A percentile compares a stretch with the other conserved stretches of the same genome.
Evolutionary conservation across 2,888 invertebrate genomes (phyloP).

Genomic region (Emesis furor): DNA sequence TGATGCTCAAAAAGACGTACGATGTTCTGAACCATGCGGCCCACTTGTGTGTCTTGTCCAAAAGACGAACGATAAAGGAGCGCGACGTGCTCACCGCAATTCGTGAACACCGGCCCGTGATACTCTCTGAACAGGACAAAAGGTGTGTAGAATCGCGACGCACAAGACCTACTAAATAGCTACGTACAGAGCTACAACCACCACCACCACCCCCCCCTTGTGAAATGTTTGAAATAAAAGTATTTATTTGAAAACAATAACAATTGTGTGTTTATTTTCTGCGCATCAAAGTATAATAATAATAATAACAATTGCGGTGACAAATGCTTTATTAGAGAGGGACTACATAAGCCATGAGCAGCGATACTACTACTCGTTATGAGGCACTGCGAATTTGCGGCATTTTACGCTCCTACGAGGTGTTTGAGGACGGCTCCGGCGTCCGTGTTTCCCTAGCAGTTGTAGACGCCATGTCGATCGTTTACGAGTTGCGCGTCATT

Average conservation of each 20-base stretch:
- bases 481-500: neutral
- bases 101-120: constrained; percentile 9
- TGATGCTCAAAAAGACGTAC: constrained; percentile 26
- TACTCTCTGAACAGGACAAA: constrained; percentile 2
- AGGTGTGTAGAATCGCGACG: neutral
- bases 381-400: neutral
- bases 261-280: neutral
- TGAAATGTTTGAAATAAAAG: neutral
- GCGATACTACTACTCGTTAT: neutral
- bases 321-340: too few species aligned
- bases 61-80: constrained; percentile 10
- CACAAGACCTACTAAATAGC: too few species aligned
- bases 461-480: neutral
- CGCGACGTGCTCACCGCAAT: constrained; percentile 2
- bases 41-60: neutral
- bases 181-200: too few species aligned
- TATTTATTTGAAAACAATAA: neutral
- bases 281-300: neutral
- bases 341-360: neutral
- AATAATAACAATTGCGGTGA: neutral
- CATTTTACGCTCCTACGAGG: constrained; percentile 2
- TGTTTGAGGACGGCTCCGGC: neutral
- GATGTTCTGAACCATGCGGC: constrained; percentile 16
- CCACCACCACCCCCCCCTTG: neutral
- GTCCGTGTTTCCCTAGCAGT: neutral